Base-by-base conservation (phyloP, 2,888 invertebrate species). In the Abrostola triplasia region DNA sequence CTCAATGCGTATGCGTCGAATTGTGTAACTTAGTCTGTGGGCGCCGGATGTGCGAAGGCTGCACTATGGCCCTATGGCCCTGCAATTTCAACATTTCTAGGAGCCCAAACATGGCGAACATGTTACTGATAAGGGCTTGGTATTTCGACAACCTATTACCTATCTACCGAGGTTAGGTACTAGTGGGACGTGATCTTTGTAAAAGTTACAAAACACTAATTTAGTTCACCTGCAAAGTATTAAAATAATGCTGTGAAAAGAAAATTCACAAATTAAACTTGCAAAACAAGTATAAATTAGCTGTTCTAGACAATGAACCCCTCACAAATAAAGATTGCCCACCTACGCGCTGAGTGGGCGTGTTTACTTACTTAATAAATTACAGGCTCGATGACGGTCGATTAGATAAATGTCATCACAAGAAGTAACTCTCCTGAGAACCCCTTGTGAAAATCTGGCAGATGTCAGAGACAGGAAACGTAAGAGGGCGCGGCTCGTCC, bases 41-140 rank as follows among this genome's bases (percentile, higher is more conserved):
- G 89, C 76, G 86, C 84, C 88, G 87, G 85, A 88, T 79, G 73
- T 70, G 82, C 79, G 87, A 82, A 82, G 86, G 87, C 70, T 70
- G 71, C 57, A 55, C 67, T 76, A 76, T 74, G 64, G 72, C 77
- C 74, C 72, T 79, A 71, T 67, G 77, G 64, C 77, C 72, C 70
- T 74, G 71, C 65, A 75, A 84, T 87, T 86, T 81, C 80, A 80
- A 76, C 67, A 79, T 79, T 80, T 76, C 67, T 72, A 62, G 53
- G 59, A 57, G 62, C 68, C 64, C 42, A 50, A 59, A 41, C 42
- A 54, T 40, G 35, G 24, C 24, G 24, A 24, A 24, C 24, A 24
- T 24, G 24, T 4, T 24, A 35, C 57, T 60, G 63, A 54, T 61
- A 72, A 64, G 41, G 49, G 65, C 55, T 52, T 52, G 56, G 50